Base-by-base conservation (phyloP, 2,888 invertebrate genomes). In the Tenthredo notha region DNA sequence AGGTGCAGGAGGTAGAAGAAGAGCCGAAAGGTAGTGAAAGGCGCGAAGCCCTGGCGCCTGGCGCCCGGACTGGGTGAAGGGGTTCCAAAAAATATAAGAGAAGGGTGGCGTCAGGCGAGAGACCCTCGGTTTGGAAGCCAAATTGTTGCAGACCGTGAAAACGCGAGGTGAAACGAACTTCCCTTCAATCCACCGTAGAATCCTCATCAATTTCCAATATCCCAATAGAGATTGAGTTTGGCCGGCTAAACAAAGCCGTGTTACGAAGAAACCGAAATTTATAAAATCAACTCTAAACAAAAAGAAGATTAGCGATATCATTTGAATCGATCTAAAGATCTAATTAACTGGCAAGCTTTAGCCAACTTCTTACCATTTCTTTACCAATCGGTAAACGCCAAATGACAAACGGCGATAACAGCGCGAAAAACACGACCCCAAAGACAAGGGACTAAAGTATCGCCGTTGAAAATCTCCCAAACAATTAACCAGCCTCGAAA, bases 1-100 rank as follows among this genome's bases (percentile, higher is more conserved):
- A 21, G 80, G 37, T 78, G 58, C 33, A 29, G 40, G 82, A 82
- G 82, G 83, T n/a, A 83, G 65, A 65, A 83, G 43, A 67, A 83
- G 43, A 83, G 83, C 83, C 83, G 47, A 83, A 83, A 83, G 83
- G 50, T 50, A 61, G 80, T 70, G 83, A 83, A 80, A 91, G 91
- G 91, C 91, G 91, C 91, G 91, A 91, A 91, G 88, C 90, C 87
- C 88, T 91, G 91, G 91, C 91, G 91, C 91, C 91, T 90, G 90
- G 91, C 91, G 91, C 91, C 89, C 88, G 86, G 70, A 70, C 65
- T 29, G 83, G 67, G 29, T 37, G 33, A 83, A 83, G 83, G 83
- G 83, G 83, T 83, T 83, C 33, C 47, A 80, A 61, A 70, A 70
- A 83, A 83, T 50, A 70, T 83, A 18, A 29, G 83, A 61, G 83